A percentile compares a stretch with the other conserved stretches of the same genome.
phyloP scores from a whole-genome alignment of 35 echinoderm and acorn worm species.

The Hemicentrotus pulcherrimus region DNA sequence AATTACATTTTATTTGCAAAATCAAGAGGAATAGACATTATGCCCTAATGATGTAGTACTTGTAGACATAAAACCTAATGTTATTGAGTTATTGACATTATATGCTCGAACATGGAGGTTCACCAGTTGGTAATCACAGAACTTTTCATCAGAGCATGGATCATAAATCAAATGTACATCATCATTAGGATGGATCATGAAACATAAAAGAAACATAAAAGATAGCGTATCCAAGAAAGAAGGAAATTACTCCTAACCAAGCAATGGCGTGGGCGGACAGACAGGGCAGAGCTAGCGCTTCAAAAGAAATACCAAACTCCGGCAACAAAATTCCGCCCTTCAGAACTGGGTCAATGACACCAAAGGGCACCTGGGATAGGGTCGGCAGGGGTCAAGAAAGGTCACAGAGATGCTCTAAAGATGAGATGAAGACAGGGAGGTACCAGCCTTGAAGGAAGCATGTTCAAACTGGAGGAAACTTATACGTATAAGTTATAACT shows the following conservation, averaged over 20 bases:
- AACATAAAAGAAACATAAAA: background rate
- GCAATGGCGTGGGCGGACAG: background rate
- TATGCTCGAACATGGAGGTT: too few relatives aligned
- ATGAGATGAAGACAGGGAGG: background rate
- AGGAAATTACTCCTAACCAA: background rate
- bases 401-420: background rate
- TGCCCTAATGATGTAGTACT: too few relatives aligned
- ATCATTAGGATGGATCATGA: background rate
- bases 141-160: background rate
- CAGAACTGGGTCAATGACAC: slow-evolving; percentile 1
- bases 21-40: too few relatives aligned
- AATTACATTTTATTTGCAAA: too few relatives aligned
- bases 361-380: background rate
- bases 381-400: background rate
- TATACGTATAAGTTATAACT: too few relatives aligned
- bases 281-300: background rate
- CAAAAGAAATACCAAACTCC: background rate
- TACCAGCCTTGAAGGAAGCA: background rate
- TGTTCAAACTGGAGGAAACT: too few relatives aligned
- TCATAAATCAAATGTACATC: background rate
- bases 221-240: background rate
- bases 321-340: background rate
- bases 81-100: too few relatives aligned
- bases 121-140: background rate
- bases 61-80: too few relatives aligned